phyloP scores from a whole-genome alignment of 2,888 invertebrate genomes.

The Tanypteryx hageni region DNA sequence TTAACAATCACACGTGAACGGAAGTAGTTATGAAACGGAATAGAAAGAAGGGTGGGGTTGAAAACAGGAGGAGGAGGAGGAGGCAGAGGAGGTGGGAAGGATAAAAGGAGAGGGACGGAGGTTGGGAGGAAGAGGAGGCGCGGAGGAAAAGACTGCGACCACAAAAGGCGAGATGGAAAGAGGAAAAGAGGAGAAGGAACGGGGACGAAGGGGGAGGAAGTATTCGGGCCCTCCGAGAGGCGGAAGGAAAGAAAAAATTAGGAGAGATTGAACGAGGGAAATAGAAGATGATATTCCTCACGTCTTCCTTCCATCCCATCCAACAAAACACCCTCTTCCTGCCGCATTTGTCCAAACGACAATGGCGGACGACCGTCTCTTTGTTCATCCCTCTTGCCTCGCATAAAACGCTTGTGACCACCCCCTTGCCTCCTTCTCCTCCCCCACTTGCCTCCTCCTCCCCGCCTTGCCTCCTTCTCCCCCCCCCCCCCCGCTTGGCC shows the following conservation, averaged over 20 bases:
- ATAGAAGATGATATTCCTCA: not conserved
- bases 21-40: not conserved
- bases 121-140: not conserved
- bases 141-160: no score
- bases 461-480: not conserved
- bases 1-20: conserved; percentile 49
- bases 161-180: not conserved
- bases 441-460: not conserved
- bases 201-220: not conserved
- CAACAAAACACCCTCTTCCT: not conserved
- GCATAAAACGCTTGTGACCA: not conserved
- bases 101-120: not conserved
- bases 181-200: not conserved
- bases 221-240: not conserved
- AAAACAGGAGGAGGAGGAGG: no score
- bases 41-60: no score
- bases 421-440: not conserved
- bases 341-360: not conserved
- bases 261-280: not conserved
- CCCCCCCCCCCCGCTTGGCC: not conserved
- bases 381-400: conserved; percentile 28
- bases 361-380: conserved; percentile 41
- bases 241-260: not conserved
- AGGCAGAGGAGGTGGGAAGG: conserved; percentile 3
- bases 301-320: not conserved